phyloP scores from a whole-genome alignment of 1,140 invertebrate species.

The Dreissena rostriformis region DNA sequence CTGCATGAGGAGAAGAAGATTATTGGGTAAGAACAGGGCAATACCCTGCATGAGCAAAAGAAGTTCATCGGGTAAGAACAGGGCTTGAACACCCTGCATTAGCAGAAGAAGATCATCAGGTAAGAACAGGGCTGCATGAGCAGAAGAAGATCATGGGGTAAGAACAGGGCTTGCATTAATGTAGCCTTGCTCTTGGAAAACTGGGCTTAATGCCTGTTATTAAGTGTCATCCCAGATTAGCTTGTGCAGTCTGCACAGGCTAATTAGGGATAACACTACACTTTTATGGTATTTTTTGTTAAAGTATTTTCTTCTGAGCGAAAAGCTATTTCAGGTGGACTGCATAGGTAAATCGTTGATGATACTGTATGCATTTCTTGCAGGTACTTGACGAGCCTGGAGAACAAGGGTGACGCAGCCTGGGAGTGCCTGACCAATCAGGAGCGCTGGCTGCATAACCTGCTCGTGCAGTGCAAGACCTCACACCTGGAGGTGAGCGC shows the following conservation, averaged over 20 bases:
- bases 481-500: slow-evolving; percentile 68
- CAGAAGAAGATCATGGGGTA: slow-evolving; percentile 95
- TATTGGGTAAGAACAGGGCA: slow-evolving; percentile 86
- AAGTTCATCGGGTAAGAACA: slow-evolving; percentile 89
- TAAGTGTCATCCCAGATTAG: too few species aligned
- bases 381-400: slow-evolving; percentile 86
- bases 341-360: too few species aligned
- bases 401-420: slow-evolving; percentile 91
- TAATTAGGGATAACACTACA: too few species aligned
- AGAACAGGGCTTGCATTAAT: too few species aligned
- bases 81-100: slow-evolving; percentile 93
- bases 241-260: too few species aligned
- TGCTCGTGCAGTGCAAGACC: slow-evolving; percentile 83
- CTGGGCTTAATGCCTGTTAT: too few species aligned
- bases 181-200: too few species aligned
- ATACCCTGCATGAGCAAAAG: slow-evolving; percentile 96
- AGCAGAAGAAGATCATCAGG: slow-evolving; percentile 95
- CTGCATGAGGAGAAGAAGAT: slow-evolving; percentile 97
- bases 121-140: slow-evolving; percentile 90
- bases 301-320: too few species aligned
- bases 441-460: slow-evolving; percentile 87
- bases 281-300: too few species aligned
- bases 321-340: too few species aligned
- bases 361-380: too few species aligned
- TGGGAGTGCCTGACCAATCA: slow-evolving; percentile 94